Evolutionary conservation across 1,140 invertebrate species (phyloP).

Genomic region (Aphaenogaster rudis): DNA sequence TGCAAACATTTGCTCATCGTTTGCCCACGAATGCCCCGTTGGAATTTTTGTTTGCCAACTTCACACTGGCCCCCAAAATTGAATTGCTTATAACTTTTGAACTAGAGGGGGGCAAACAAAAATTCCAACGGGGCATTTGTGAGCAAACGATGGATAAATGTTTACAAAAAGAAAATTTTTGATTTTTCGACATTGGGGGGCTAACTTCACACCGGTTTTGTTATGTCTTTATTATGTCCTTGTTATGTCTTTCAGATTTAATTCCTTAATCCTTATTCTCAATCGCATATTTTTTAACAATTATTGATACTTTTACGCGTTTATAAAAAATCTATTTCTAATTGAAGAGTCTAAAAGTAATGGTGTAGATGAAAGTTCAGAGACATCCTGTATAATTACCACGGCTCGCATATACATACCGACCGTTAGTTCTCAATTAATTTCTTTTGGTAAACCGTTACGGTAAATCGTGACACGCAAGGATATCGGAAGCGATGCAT

Average conservation of each 20-base stretch:
- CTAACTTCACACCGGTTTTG: no score
- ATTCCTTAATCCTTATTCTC: not conserved
- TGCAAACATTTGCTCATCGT: no score
- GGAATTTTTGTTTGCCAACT: no score
- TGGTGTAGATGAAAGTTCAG: not conserved
- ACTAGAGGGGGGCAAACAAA: no score
- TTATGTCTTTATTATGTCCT: not conserved
- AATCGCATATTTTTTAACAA: not conserved
- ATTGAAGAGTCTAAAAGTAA: not conserved
- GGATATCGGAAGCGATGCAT: slow-evolving; percentile 19
- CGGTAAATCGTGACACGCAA: not conserved
- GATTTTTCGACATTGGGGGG: no score
- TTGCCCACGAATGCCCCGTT: no score
- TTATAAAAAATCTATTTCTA: not conserved
- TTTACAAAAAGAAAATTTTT: no score
- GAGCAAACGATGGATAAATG: no score
- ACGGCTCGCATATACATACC: not conserved
- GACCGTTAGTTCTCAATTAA: slow-evolving; percentile 43
- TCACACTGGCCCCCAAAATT: no score
- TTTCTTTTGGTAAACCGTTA: slow-evolving; percentile 30
- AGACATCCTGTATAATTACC: not conserved
- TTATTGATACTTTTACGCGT: not conserved
- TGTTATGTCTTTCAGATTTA: not conserved
- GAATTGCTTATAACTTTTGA: no score
- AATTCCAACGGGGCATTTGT: no score